phyloP scores from a whole-genome alignment of 2,888 invertebrate genomes.

The Mimas tiliae region DNA sequence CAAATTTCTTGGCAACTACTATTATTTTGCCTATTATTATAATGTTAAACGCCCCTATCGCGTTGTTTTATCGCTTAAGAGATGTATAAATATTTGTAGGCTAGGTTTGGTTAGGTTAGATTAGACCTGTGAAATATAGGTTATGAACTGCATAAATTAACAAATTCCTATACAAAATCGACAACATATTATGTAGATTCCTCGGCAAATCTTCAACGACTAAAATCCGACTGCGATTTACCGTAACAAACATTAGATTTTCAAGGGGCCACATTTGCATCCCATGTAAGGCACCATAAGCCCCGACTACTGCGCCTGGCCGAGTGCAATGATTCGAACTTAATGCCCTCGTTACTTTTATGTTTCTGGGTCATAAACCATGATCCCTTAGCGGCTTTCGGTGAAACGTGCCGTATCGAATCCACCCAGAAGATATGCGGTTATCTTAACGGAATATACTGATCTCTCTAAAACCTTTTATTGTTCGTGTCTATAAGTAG shows the following conservation, averaged over 20 bases:
- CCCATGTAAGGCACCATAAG: neutral
- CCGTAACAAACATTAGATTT: neutral
- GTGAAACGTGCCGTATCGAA: conserved; percentile 34
- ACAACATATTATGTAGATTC: too few relatives aligned
- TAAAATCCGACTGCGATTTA: too few relatives aligned
- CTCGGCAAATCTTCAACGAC: too few relatives aligned
- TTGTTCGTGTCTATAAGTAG: conserved; percentile 3
- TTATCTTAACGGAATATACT: conserved; percentile 18
- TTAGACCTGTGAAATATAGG: too few relatives aligned
- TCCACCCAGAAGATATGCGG: conserved; percentile 30
- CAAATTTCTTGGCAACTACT: too few relatives aligned
- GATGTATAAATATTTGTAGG: too few relatives aligned
- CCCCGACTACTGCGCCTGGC: conserved; percentile 33
- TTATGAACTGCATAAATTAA: too few relatives aligned
- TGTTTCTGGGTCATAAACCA: conserved; percentile 48
- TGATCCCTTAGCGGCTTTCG: conserved; percentile 40
- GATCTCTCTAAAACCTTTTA: conserved; percentile 28
- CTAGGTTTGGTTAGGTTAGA: too few relatives aligned
- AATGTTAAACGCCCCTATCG: too few relatives aligned
- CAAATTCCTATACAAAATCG: too few relatives aligned
- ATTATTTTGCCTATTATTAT: too few relatives aligned
- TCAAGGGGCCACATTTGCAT: conserved; percentile 9
- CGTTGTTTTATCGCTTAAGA: too few relatives aligned
- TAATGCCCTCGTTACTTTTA: conserved; percentile 47
- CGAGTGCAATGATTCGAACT: conserved; percentile 45